phyloP scores from a whole-genome alignment of 2,888 invertebrate species.

The Rutpela maculata region DNA sequence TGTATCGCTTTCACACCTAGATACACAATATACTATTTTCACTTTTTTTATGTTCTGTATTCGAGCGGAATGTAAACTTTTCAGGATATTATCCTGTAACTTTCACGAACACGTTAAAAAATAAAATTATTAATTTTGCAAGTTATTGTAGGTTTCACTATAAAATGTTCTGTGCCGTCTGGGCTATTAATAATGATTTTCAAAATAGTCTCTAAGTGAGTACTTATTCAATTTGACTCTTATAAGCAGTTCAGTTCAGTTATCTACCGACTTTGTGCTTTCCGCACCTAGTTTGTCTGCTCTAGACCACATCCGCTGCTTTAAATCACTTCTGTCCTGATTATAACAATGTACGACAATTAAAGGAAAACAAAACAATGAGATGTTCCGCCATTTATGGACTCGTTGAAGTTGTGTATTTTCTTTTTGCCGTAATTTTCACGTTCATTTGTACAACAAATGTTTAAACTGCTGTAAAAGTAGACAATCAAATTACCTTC shows the following conservation, averaged over 20 bases:
- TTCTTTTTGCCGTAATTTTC: conserved; percentile 1
- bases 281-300: neutral
- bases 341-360: conserved; percentile 26
- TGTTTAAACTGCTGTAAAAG: conserved; percentile 6
- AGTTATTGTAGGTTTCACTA: too few relatives aligned
- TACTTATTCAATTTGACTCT: too few relatives aligned
- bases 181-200: too few relatives aligned
- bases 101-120: too few relatives aligned
- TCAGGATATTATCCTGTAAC: too few relatives aligned
- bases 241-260: neutral
- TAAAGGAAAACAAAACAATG: conserved; percentile 12
- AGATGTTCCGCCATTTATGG: neutral
- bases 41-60: too few relatives aligned
- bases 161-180: too few relatives aligned
- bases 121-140: too few relatives aligned
- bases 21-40: too few relatives aligned
- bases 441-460: conserved; percentile 4
- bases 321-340: conserved; percentile 23
- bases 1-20: too few relatives aligned
- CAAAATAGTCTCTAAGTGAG: too few relatives aligned
- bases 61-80: too few relatives aligned
- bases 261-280: neutral
- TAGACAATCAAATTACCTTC: neutral
- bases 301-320: conserved; percentile 11
- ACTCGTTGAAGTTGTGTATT: neutral